These are phyloP conservation scores for Plumapathes pennacea DNA, from an alignment of 92 coral and sea anemone genomes.

Conservation along the genomic window DNA sequence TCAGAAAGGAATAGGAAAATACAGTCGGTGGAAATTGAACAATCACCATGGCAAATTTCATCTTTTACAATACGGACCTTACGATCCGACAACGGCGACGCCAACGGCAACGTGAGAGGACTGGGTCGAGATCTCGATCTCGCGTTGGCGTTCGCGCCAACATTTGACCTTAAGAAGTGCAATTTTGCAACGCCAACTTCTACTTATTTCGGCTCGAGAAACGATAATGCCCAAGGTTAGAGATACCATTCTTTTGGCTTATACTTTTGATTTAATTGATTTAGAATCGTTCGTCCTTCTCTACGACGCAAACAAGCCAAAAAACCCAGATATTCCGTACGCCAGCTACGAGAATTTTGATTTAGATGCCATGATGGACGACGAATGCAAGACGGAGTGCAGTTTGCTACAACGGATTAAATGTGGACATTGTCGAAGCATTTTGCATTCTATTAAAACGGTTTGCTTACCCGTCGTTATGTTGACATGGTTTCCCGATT, in stretches of 20 bases:
- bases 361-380: slow-evolving; percentile 32
- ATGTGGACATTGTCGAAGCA: slow-evolving; percentile 40
- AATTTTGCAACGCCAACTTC: too few relatives aligned
- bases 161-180: slow-evolving; percentile 14
- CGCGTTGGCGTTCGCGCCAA: slow-evolving; percentile 30
- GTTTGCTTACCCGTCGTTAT: slow-evolving; percentile 63
- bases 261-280: slow-evolving; percentile 21
- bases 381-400: slow-evolving; percentile 48
- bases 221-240: slow-evolving; percentile 23
- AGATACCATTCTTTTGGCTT: slow-evolving; percentile 19
- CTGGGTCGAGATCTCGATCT: slow-evolving; percentile 14
- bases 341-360: slow-evolving; percentile 28
- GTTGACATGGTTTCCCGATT: slow-evolving; percentile 43
- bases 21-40: too few relatives aligned
- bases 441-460: slow-evolving; percentile 43
- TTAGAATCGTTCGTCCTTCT: slow-evolving; percentile 14
- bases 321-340: slow-evolving; percentile 43
- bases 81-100: slow-evolving; percentile 14
- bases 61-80: slow-evolving; percentile 9
- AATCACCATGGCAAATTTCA: too few relatives aligned
- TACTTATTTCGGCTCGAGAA: too few relatives aligned
- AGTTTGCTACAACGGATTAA: slow-evolving; percentile 47
- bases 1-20: too few relatives aligned
- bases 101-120: slow-evolving; percentile 17
- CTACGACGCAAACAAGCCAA: slow-evolving; percentile 14